These are phyloP conservation scores for Machaerirhynchus nigripectus DNA, from an alignment of 2,113 vertebrate genomes.

Conservation along the genomic window DNA sequence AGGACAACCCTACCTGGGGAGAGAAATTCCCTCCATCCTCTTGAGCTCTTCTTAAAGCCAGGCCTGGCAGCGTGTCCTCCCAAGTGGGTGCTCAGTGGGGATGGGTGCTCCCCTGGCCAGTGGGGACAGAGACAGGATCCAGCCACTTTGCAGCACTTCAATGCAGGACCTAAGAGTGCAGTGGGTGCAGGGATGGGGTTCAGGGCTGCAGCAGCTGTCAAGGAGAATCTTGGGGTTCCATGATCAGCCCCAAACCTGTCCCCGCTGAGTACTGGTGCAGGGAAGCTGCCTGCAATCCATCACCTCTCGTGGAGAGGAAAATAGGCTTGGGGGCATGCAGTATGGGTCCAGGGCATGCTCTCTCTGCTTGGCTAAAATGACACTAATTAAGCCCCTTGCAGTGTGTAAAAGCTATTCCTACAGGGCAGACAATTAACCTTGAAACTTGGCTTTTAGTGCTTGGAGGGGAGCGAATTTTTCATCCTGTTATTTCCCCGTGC, in stretches of 20 bases:
- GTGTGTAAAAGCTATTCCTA: constrained; percentile 43
- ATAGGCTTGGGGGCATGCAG: background rate
- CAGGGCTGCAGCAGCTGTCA: background rate
- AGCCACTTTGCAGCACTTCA: background rate
- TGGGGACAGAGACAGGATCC: background rate
- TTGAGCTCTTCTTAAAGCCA: background rate
- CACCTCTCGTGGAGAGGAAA: background rate
- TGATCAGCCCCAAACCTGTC: background rate
- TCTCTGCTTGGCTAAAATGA: constrained; percentile 55
- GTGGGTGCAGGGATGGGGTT: background rate
- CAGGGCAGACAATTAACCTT: constrained; percentile 58
- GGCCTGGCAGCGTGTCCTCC: background rate
- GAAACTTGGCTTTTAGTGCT: constrained; percentile 59
- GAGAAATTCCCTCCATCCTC: background rate
- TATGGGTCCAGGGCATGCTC: background rate
- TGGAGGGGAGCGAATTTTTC: constrained; percentile 41
- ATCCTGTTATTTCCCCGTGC: constrained; percentile 37
- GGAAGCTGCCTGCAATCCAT: constrained; percentile 4
- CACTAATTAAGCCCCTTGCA: constrained; percentile 56
- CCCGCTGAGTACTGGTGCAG: background rate
- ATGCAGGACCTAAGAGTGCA: background rate
- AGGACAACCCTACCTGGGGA: background rate
- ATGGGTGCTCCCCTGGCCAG: background rate
- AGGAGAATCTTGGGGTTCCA: background rate
- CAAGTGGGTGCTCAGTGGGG: background rate